phyloP scores from a whole-genome alignment of 1,140 invertebrate genomes.

The Diuraphis noxia region DNA sequence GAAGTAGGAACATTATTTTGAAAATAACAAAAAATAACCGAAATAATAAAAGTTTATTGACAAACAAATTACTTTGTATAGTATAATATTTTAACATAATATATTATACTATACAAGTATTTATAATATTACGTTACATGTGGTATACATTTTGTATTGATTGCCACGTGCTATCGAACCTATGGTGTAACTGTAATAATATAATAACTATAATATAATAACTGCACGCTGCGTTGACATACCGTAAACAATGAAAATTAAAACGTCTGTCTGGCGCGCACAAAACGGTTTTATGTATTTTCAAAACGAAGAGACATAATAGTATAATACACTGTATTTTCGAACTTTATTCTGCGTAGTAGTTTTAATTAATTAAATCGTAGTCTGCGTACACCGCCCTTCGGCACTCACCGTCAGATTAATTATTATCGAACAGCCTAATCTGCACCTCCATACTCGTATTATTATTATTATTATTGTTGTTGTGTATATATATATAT shows the following conservation, averaged over 20 bases:
- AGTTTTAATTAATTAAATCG: conserved; percentile 44
- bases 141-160: not conserved
- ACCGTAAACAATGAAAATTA: conserved; percentile 15
- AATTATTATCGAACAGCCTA: conserved; percentile 37
- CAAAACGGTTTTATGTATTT: not conserved
- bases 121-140: not conserved
- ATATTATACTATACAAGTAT: not conserved
- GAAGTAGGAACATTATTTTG: not conserved
- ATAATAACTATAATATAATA: too few species aligned
- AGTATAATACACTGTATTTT: not conserved
- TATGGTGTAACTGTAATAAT: too few species aligned
- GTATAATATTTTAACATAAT: not conserved
- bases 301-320: conserved; percentile 15
- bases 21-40: too few species aligned
- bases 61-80: not conserved
- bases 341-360: not conserved
- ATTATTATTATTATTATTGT: not conserved
- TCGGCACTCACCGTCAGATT: not conserved
- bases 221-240: not conserved
- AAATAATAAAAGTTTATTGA: too few species aligned
- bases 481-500: not conserved
- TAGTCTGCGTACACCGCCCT: not conserved
- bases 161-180: too few species aligned
- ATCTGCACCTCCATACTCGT: not conserved
- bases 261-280: not conserved